phyloP scores from a whole-genome alignment of 1,140 invertebrate genomes.

The Ostrea edulis region DNA sequence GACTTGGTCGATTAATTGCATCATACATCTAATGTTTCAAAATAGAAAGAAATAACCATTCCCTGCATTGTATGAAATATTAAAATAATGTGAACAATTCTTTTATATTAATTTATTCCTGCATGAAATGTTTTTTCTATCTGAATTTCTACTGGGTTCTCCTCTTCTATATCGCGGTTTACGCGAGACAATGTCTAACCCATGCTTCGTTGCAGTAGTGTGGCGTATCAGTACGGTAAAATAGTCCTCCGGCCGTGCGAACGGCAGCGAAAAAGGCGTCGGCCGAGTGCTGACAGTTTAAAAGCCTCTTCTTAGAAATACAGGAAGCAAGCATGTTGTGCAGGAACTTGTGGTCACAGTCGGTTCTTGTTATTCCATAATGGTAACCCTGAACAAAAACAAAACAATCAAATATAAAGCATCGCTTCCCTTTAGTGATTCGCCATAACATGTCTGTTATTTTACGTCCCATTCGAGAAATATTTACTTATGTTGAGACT shows the following conservation, averaged over 20 bases:
- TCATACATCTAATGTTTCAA: too few species aligned
- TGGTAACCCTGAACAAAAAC: slow-evolving; percentile 2
- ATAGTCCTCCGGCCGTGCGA: not conserved
- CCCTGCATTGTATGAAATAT: too few species aligned
- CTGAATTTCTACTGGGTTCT: too few species aligned
- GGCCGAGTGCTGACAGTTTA: slow-evolving; percentile 5
- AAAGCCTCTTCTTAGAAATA: not conserved
- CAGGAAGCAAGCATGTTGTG: slow-evolving; percentile 22
- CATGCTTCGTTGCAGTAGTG: slow-evolving; percentile 29
- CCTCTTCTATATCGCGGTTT: not conserved
- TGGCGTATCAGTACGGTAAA: not conserved
- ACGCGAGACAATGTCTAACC: slow-evolving; percentile 1
- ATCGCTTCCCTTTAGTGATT: too few species aligned
- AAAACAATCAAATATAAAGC: not conserved
- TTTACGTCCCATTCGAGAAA: too few species aligned
- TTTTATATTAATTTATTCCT: too few species aligned
- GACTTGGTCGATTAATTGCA: too few species aligned
- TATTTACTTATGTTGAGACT: too few species aligned
- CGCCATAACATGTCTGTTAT: too few species aligned
- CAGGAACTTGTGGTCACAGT: slow-evolving; percentile 35
- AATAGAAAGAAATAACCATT: too few species aligned
- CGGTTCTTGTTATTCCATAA: not conserved
- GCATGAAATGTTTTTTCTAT: too few species aligned
- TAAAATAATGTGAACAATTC: too few species aligned
- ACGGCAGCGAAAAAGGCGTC: not conserved